A percentile compares a stretch with the other conserved stretches of the same genome.
Conservation (phyloP, 2,113 vertebrate genomes). For the Amblyopsis rosae region DNA sequence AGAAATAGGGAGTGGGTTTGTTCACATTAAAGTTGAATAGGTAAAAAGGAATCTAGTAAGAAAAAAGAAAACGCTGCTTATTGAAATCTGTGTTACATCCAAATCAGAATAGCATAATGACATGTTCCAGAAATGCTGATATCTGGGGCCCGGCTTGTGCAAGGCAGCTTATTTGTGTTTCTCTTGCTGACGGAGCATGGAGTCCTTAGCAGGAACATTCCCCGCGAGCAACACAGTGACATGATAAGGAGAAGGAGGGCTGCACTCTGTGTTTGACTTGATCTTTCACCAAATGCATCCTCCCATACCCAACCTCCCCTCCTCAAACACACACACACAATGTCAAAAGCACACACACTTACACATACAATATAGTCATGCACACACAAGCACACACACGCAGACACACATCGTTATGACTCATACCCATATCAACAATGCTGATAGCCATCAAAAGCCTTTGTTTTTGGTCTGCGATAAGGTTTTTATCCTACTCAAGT, state of each 20-base stretch:
- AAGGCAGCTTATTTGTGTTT: constrained; percentile 30
- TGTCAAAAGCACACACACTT: constrained; percentile 13
- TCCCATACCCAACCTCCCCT: constrained; percentile 13
- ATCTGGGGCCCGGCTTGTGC: constrained; percentile 27
- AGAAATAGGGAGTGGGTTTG: too few relatives aligned
- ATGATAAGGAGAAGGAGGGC: constrained; percentile 65
- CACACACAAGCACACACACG: constrained; percentile 5
- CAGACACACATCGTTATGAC: constrained; percentile 27
- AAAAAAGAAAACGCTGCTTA: too few relatives aligned
- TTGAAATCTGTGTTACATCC: not conserved
- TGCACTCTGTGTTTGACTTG: constrained; percentile 59
- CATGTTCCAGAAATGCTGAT: constrained; percentile 16
- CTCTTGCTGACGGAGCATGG: constrained; percentile 60
- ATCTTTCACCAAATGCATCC: constrained; percentile 48
- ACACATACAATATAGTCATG: not conserved
- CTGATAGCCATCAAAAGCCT: constrained; percentile 52
- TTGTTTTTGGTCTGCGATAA: constrained; percentile 53
- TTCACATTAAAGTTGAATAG: too few relatives aligned
- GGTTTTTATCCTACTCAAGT: constrained; percentile 55
- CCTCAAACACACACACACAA: constrained; percentile 18
- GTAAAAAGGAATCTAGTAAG: too few relatives aligned
- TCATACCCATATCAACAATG: constrained; percentile 58
- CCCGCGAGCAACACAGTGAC: constrained; percentile 61
- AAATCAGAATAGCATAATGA: not conserved
- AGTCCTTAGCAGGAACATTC: constrained; percentile 60